phyloP scores from a whole-genome alignment of 2,113 vertebrate species.

The Abramis brama region DNA sequence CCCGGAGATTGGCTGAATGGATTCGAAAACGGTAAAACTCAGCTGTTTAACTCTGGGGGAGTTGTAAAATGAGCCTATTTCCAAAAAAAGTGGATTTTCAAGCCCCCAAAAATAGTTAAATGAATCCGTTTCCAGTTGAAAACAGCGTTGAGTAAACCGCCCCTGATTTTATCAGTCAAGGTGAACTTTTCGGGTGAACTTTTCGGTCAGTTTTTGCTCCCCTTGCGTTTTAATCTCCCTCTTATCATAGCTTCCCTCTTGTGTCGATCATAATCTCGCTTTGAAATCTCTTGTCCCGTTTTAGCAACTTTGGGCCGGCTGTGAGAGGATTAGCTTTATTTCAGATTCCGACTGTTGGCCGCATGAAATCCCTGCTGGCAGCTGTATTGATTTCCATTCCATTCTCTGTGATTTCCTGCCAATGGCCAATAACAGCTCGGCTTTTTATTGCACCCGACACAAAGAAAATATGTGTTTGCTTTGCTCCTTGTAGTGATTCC shows the following conservation, averaged over 20 bases:
- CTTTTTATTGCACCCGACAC: slow-evolving; percentile 21
- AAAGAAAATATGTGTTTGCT: slow-evolving; percentile 9
- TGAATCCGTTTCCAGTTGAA: too few species aligned
- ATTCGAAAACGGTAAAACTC: too few species aligned
- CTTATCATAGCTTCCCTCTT: slow-evolving; percentile 41
- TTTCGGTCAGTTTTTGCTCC: not conserved
- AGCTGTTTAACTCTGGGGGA: too few species aligned
- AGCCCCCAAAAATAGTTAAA: too few species aligned
- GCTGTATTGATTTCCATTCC: slow-evolving; percentile 57
- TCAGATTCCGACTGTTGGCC: slow-evolving; percentile 2
- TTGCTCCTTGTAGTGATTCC: slow-evolving; percentile 3
- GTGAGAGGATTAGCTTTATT: slow-evolving; percentile 52
- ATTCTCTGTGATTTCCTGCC: slow-evolving; percentile 40
- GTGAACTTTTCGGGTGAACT: not conserved
- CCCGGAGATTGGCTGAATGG: too few species aligned
- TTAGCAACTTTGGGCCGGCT: slow-evolving; percentile 44
- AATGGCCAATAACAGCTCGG: slow-evolving; percentile 20
- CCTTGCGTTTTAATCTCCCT: slow-evolving; percentile 20
- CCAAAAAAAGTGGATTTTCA: too few species aligned
- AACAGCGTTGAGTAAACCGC: too few species aligned
- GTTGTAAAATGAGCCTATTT: too few species aligned
- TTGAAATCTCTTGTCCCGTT: slow-evolving; percentile 43
- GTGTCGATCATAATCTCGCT: slow-evolving; percentile 38
- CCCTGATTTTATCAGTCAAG: not conserved
- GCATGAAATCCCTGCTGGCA: slow-evolving; percentile 39